Percentiles rank a stretch among this genome's conserved stretches.
Evolutionary conservation across 2,113 vertebrate genomes (phyloP).

Genomic region (Redunca redunca): DNA sequence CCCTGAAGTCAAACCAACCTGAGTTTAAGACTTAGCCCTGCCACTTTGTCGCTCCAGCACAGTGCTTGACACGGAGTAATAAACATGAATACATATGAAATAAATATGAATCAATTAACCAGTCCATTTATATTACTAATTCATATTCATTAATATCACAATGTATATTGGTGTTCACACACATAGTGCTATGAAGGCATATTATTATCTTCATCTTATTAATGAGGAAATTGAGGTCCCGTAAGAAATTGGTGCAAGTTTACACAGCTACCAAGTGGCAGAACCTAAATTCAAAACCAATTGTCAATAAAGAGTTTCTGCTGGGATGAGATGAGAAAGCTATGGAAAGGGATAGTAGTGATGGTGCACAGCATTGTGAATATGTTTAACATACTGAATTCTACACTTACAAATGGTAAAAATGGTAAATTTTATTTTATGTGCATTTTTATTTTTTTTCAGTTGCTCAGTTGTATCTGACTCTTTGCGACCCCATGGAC

Average conservation of each 20-base stretch:
- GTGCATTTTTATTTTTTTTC: not conserved
- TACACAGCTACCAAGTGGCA: not conserved
- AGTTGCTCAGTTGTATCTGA: not conserved
- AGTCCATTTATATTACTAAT: not conserved
- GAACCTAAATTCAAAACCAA: not conserved
- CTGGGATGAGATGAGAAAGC: not conserved
- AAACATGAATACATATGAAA: not conserved
- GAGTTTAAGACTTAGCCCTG: not conserved
- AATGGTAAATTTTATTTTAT: not conserved
- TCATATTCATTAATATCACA: not conserved
- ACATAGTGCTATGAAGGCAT: not conserved
- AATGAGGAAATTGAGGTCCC: not conserved
- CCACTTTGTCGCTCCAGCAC: not conserved
- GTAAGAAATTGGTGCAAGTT: not conserved
- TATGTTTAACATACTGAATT: not conserved
- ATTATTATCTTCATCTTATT: not conserved
- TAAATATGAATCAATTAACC: not conserved
- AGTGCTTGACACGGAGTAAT: not conserved
- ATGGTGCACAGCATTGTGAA: not conserved
- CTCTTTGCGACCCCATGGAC: not conserved
- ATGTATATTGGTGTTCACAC: not conserved
- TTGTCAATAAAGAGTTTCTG: not conserved
- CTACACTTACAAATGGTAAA: not conserved
- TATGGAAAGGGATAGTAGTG: not conserved
- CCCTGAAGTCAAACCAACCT: not conserved